phyloP scores from a whole-genome alignment of 2,113 vertebrate species.

The Stigmatopora argus region DNA sequence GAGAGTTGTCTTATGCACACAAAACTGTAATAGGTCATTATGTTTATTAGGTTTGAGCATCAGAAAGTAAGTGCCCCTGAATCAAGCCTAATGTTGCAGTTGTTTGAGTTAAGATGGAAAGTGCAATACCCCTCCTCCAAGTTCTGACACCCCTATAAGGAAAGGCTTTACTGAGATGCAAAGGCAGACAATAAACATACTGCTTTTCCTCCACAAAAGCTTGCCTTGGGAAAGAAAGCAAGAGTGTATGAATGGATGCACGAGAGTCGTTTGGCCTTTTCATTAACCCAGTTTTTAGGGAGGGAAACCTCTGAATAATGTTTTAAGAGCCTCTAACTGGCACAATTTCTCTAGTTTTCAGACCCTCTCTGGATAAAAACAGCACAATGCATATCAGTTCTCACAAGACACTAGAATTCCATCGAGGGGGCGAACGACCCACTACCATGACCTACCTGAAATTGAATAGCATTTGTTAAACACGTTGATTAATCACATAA shows the following conservation, averaged over 20 bases:
- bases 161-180: conserved; percentile 42
- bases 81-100: conserved; percentile 44
- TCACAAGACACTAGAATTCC: conserved; percentile 54
- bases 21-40: too few species aligned
- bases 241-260: conserved; percentile 40
- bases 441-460: conserved; percentile 37
- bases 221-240: conserved; percentile 1
- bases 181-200: conserved; percentile 33
- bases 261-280: conserved; percentile 66
- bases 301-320: conserved; percentile 70
- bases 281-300: conserved; percentile 71
- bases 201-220: conserved; percentile 42
- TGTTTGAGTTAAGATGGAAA: conserved; percentile 53
- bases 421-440: conserved; percentile 46
- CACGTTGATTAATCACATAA: conserved; percentile 37
- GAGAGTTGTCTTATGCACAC: too few species aligned
- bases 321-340: conserved; percentile 28
- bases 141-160: conserved; percentile 26
- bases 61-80: too few species aligned
- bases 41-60: too few species aligned
- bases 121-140: conserved; percentile 41
- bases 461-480: conserved; percentile 54
- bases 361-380: conserved; percentile 38
- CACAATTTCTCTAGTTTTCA: conserved; percentile 55
- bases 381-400: conserved; percentile 54